Conservation (phyloP, 2,113 vertebrate genomes). For the Chascanopsetta lugubris region DNA sequence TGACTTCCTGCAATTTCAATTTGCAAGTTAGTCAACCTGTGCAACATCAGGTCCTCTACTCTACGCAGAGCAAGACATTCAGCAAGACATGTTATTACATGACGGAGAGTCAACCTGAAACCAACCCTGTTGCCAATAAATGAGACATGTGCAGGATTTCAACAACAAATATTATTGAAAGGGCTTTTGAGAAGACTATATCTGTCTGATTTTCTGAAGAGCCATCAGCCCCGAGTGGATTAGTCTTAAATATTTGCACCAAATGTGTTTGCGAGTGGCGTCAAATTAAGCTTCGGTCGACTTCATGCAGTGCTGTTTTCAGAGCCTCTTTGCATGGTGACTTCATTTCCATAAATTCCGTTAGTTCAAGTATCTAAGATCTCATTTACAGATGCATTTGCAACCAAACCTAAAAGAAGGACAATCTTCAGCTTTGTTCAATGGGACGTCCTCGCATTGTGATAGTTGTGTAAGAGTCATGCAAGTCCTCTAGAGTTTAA, state of each 20-base stretch:
- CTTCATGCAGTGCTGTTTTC: constrained; percentile 30
- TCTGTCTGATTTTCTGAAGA: constrained; percentile 44
- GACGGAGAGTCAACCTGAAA: constrained; percentile 17
- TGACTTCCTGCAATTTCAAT: constrained; percentile 17
- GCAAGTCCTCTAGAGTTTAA: constrained; percentile 9
- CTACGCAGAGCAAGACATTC: constrained; percentile 10
- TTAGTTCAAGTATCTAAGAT: not conserved
- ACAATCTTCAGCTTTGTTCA: not conserved
- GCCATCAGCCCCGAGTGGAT: constrained; percentile 33
- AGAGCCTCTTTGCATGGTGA: constrained; percentile 26
- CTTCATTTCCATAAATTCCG: constrained; percentile 30
- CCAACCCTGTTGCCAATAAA: not conserved
- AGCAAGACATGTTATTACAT: constrained; percentile 20
- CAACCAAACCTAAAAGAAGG: constrained; percentile 1
- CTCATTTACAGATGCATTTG: constrained; percentile 8
- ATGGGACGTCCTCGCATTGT: not conserved
- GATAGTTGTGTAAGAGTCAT: constrained; percentile 16
- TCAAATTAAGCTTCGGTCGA: constrained; percentile 8
- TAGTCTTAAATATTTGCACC: constrained; percentile 23
- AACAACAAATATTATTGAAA: constrained; percentile 13
- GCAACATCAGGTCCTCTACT: not conserved
- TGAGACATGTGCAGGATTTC: constrained; percentile 6
- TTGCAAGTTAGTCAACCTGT: constrained; percentile 9
- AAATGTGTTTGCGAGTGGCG: constrained; percentile 32
- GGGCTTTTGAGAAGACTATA: not conserved